A percentile compares a stretch with the other conserved stretches of the same genome.
Conservation (phyloP, 1,140 invertebrate species). For the Drosophila watanabei region DNA sequence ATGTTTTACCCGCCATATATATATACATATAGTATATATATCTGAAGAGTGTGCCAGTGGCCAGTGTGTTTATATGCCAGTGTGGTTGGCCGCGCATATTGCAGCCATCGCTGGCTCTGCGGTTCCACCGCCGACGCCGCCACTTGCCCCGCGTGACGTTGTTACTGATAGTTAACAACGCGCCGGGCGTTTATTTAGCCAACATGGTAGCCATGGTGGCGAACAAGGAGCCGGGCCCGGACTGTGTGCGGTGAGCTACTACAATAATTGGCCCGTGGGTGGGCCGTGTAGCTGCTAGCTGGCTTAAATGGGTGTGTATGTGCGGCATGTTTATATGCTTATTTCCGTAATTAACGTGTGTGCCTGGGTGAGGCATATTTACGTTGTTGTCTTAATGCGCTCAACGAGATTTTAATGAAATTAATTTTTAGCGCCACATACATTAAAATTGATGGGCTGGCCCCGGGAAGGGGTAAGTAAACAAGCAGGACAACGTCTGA, state of each 20-base stretch:
- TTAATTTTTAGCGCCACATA: slow-evolving; percentile 59
- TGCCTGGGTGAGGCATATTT: slow-evolving; percentile 23
- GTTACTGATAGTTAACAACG: slow-evolving; percentile 52
- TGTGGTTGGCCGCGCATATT: slow-evolving; percentile 52
- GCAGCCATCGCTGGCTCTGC: slow-evolving; percentile 31
- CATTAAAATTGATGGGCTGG: slow-evolving; percentile 26
- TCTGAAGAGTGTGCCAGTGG: slow-evolving; percentile 13
- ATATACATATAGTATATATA: background rate
- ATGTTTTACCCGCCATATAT: background rate
- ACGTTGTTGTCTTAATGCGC: slow-evolving; percentile 37
- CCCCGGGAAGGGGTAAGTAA: background rate
- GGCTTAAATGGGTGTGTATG: slow-evolving; percentile 27
- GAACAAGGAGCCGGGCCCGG: slow-evolving; percentile 13
- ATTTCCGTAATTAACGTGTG: slow-evolving; percentile 47
- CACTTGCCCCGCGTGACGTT: slow-evolving; percentile 15
- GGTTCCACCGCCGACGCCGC: slow-evolving; percentile 15
- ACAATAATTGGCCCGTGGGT: slow-evolving; percentile 67
- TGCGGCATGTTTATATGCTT: slow-evolving; percentile 44
- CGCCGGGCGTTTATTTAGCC: slow-evolving; percentile 66
- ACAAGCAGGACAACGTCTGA: slow-evolving; percentile 10
- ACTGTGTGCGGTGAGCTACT: slow-evolving; percentile 36
- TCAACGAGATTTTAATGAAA: slow-evolving; percentile 67
- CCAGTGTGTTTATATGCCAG: slow-evolving; percentile 47
- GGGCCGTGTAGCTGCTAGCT: slow-evolving; percentile 16
- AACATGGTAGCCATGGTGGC: slow-evolving; percentile 38